These are phyloP conservation scores for Tichodroma muraria DNA, from an alignment of 2,113 vertebrate species.

Conservation along the genomic window DNA sequence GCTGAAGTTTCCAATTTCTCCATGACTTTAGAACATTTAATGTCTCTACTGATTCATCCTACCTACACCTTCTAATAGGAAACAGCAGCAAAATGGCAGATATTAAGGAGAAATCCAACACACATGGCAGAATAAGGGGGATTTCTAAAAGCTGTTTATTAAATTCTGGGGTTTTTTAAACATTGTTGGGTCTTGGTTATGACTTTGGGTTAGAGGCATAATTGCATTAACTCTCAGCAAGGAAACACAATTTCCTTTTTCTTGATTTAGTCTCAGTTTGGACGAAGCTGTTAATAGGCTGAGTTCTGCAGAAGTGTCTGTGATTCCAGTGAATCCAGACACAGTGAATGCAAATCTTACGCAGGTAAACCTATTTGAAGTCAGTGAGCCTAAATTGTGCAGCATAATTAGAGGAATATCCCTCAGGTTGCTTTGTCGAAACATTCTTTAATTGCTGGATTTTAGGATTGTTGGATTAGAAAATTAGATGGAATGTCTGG, in stretches of 20 bases:
- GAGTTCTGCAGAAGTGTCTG: not conserved
- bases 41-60: not conserved
- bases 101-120: not conserved
- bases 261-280: not conserved
- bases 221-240: not conserved
- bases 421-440: conserved; percentile 38
- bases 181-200: not conserved
- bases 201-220: not conserved
- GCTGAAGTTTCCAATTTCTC: not conserved
- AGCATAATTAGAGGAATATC: conserved; percentile 37
- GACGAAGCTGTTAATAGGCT: not conserved
- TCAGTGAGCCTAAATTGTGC: not conserved
- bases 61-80: not conserved
- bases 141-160: not conserved
- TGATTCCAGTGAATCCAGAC: not conserved
- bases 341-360: not conserved
- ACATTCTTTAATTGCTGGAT: conserved; percentile 54
- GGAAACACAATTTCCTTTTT: not conserved
- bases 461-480: conserved; percentile 60
- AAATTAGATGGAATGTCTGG: conserved; percentile 34
- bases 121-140: not conserved
- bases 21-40: not conserved
- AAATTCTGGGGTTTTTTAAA: not conserved
- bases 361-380: not conserved
- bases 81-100: not conserved